Evolutionary conservation across 1,140 invertebrate genomes (phyloP).

Genomic region (Anastrepha obliqua): DNA sequence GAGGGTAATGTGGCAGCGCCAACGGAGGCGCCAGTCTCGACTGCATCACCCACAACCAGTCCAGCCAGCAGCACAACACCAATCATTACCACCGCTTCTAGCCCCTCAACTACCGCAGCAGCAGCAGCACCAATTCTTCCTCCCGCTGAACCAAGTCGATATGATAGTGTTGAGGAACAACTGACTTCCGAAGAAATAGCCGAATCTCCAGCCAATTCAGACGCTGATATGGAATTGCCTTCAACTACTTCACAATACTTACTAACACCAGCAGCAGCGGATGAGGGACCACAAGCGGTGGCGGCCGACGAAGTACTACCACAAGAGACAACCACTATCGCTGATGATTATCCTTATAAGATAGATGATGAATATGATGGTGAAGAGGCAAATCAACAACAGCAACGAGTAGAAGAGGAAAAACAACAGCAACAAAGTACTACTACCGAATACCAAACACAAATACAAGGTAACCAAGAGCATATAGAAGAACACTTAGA

Average conservation of each 20-base stretch:
- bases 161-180: conserved; percentile 41
- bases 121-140: conserved; percentile 30
- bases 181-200: conserved; percentile 14
- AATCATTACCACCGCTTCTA: conserved; percentile 60
- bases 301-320: conserved; percentile 58
- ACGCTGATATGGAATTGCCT: conserved; percentile 28
- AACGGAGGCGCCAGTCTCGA: conserved; percentile 59
- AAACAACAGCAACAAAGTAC: conserved; percentile 57
- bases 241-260: conserved; percentile 63
- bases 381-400: conserved; percentile 57
- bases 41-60: conserved; percentile 69
- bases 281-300: conserved; percentile 57
- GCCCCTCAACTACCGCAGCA: conserved; percentile 56
- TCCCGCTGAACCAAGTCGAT: not conserved
- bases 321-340: not conserved
- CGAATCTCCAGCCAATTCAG: conserved; percentile 27
- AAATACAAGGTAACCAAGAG: not conserved
- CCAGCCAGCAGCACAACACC: conserved; percentile 69
- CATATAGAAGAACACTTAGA: conserved; percentile 43
- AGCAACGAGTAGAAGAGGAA: conserved; percentile 44
- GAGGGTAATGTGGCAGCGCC: conserved; percentile 60
- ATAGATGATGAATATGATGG: conserved; percentile 69
- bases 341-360: conserved; percentile 71
- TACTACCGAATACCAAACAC: conserved; percentile 12
- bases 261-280: conserved; percentile 64